Evolutionary conservation across 1,140 invertebrate genomes (phyloP).

Genomic region (Zelostemma sp.): DNA sequence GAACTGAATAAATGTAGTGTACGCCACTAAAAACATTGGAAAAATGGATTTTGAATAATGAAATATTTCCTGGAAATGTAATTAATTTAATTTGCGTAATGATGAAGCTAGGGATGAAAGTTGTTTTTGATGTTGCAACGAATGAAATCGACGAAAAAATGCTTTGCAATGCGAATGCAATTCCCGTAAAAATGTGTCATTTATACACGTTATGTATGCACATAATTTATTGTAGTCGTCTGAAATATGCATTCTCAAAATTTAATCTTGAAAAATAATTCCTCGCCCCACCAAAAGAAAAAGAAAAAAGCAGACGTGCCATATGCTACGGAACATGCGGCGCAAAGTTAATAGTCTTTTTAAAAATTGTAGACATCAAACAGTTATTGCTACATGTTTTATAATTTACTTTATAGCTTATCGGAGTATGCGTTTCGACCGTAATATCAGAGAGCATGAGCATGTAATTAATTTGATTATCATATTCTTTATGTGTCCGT

Average conservation of each 20-base stretch:
- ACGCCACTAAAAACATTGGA: too few relatives aligned
- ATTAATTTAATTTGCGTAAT: too few relatives aligned
- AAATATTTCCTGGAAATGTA: too few relatives aligned
- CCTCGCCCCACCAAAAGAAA: constrained; percentile 12
- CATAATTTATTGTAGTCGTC: constrained; percentile 3
- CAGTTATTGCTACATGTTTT: not conserved
- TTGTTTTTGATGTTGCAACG: too few relatives aligned
- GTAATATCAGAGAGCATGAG: too few relatives aligned
- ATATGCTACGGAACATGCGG: constrained; percentile 11
- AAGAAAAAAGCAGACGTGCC: constrained; percentile 11
- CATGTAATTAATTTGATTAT: too few relatives aligned
- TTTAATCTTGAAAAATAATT: constrained; percentile 22
- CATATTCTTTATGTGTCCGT: too few relatives aligned
- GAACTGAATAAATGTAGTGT: too few relatives aligned
- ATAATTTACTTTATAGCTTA: not conserved
- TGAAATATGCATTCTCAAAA: constrained; percentile 1
- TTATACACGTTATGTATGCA: not conserved
- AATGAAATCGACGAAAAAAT: too few relatives aligned
- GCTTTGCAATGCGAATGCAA: too few relatives aligned
- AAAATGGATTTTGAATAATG: too few relatives aligned
- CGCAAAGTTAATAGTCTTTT: constrained; percentile 5
- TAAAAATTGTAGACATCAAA: constrained; percentile 8
- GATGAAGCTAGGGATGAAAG: too few relatives aligned
- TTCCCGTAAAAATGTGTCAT: not conserved
- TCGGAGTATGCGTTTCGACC: not conserved